Evolutionary conservation across 2,888 invertebrate species (phyloP).

Genomic region (Oxyteleia sp.): DNA sequence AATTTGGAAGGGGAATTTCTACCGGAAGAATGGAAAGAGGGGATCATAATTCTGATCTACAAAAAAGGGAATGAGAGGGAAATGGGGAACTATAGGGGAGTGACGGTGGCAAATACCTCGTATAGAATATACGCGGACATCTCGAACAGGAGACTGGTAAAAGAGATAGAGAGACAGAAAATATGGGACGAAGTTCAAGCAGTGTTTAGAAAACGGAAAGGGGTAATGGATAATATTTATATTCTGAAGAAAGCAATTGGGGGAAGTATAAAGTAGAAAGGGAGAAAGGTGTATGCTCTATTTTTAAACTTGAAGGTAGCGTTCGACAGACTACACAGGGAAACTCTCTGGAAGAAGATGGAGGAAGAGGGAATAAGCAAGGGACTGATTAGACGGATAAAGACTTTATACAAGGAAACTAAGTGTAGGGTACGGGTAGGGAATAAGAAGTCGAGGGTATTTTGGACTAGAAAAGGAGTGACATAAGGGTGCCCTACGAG

Average conservation of each 20-base stretch:
- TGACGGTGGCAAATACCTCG: neutral
- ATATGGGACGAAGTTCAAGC: constrained; percentile 9
- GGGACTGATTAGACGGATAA: neutral
- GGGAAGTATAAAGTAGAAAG: neutral
- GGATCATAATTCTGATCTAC: neutral
- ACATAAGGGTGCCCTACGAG: constrained; percentile 21
- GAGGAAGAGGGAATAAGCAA: neutral
- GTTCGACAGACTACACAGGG: constrained; percentile 9
- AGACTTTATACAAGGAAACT: constrained; percentile 7
- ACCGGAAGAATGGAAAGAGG: constrained; percentile 2
- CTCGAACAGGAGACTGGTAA: neutral
- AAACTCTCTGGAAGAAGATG: constrained; percentile 24
- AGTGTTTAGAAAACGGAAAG: constrained; percentile 14
- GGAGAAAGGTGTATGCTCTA: constrained; percentile 6
- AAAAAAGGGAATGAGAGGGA: constrained; percentile 2
- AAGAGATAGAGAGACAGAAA: neutral
- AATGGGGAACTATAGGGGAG: constrained; percentile 7
- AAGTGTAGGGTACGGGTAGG: constrained; percentile 9
- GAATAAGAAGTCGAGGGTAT: neutral
- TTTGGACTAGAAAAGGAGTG: constrained; percentile 19
- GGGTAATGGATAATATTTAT: constrained; percentile 18
- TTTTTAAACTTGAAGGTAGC: constrained; percentile 20
- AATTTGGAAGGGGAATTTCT: neutral
- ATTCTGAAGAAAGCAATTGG: constrained; percentile 15
- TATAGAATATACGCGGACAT: constrained; percentile 20